Percentiles rank a stretch among this genome's conserved stretches.
phyloP scores from a whole-genome alignment of 1,140 invertebrate species.

The Tetraneura akinire region DNA sequence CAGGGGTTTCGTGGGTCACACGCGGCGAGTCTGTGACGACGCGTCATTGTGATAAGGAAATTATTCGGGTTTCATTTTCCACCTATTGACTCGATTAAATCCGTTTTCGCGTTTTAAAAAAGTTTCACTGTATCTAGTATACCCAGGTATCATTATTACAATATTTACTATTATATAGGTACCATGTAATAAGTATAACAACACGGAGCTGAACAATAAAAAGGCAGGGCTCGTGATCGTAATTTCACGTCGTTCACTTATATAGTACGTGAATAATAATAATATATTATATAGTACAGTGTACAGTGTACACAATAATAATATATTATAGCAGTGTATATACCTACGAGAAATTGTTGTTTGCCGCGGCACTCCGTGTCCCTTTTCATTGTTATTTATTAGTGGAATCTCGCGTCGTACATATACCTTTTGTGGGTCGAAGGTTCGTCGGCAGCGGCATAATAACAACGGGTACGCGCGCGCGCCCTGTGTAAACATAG shows the following conservation, averaged over 20 bases:
- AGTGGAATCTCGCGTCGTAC: constrained; percentile 3
- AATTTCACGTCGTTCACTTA: neutral
- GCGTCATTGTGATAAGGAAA: neutral
- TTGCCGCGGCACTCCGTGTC: neutral
- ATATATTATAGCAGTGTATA: too few species aligned
- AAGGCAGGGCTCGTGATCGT: neutral
- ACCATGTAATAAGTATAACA: too few species aligned
- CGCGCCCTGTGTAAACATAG: neutral
- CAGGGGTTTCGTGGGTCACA: neutral
- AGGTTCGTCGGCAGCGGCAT: neutral
- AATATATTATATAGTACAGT: too few species aligned
- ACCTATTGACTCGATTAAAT: too few species aligned
- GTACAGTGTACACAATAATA: too few species aligned
- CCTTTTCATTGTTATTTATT: neutral
- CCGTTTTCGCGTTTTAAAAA: too few species aligned
- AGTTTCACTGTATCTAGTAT: too few species aligned
- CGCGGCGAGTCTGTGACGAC: neutral
- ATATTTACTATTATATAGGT: too few species aligned
- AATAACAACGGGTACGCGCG: neutral
- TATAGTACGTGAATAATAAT: too few species aligned
- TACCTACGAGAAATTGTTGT: neutral
- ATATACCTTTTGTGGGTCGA: neutral
- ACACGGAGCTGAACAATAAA: neutral
- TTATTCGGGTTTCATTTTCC: too few species aligned
- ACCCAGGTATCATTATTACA: too few species aligned